Conservation (phyloP, 2,888 invertebrate genomes). For the Resseliella maxima region DNA sequence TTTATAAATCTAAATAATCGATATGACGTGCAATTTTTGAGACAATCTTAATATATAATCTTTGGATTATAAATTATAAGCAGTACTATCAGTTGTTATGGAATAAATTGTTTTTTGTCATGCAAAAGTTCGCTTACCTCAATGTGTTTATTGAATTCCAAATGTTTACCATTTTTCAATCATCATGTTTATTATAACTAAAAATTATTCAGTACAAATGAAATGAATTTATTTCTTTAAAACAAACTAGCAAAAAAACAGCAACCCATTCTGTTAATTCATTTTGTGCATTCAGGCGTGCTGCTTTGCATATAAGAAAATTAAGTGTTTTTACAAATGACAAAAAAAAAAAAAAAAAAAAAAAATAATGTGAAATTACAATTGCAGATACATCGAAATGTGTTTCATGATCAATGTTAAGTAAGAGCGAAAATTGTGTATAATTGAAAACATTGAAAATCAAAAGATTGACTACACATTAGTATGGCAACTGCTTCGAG, state of each 20-base stretch:
- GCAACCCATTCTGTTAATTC: not conserved
- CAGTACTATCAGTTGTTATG: too few relatives aligned
- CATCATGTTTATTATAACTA: too few relatives aligned
- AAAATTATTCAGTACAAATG: too few relatives aligned
- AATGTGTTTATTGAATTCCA: too few relatives aligned
- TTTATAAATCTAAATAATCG: too few relatives aligned
- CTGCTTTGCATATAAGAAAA: not conserved
- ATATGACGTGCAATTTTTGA: too few relatives aligned
- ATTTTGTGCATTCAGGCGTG: not conserved
- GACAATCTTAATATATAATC: too few relatives aligned
- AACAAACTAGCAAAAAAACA: not conserved
- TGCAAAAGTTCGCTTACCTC: too few relatives aligned
- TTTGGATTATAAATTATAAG: too few relatives aligned
- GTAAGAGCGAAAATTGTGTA: conserved; percentile 11
- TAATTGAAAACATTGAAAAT: not conserved
- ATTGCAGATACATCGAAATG: conserved; percentile 29
- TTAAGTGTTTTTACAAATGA: not conserved
- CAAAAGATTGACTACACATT: not conserved
- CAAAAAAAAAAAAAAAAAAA: not conserved
- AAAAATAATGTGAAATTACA: not conserved
- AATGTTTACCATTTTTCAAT: too few relatives aligned
- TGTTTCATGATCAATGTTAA: not conserved
- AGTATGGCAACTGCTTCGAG: not conserved
- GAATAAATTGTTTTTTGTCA: too few relatives aligned
- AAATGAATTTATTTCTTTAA: too few relatives aligned